phyloP scores from a whole-genome alignment of 2,797 vertebrate species.

The Luscinia luscinia region DNA sequence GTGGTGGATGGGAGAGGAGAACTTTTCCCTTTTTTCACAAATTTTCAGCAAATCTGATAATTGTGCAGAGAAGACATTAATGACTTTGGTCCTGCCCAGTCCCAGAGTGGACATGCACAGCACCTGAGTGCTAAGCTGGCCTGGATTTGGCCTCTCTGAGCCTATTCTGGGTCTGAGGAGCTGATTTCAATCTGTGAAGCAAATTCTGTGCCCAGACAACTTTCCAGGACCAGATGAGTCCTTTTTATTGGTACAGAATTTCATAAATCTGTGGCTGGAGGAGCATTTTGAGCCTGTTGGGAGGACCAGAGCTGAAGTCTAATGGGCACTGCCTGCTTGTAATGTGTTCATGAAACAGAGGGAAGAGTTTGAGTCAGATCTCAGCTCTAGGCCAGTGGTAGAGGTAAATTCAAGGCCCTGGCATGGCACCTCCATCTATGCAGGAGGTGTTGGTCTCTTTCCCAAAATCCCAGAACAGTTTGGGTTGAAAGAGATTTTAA shows the following conservation, averaged over 20 bases:
- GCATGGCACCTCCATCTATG: background rate
- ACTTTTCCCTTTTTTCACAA: background rate
- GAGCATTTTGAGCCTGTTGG: background rate
- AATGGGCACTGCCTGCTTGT: accelerated
- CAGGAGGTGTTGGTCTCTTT: background rate
- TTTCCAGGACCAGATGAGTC: background rate
- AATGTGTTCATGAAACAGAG: accelerated
- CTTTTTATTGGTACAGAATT: background rate
- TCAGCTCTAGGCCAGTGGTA: background rate
- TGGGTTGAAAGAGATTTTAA: background rate
- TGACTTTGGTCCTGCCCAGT: background rate
- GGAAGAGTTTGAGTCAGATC: background rate
- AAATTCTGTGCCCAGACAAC: background rate
- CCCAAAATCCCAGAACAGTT: background rate
- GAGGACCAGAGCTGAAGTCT: background rate
- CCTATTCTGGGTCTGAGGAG: background rate
- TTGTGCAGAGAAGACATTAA: background rate
- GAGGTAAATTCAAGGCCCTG: background rate
- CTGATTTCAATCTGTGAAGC: background rate
- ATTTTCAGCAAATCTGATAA: background rate
- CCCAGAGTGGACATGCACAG: background rate
- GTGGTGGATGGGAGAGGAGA: background rate
- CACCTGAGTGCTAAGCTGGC: background rate
- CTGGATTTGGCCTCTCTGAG: background rate
- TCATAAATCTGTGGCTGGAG: background rate